A percentile compares a stretch with the other conserved stretches of the same genome.
These are phyloP conservation scores for Barnardius zonarius DNA, from an alignment of 2,113 vertebrate species.

Conservation along the genomic window DNA sequence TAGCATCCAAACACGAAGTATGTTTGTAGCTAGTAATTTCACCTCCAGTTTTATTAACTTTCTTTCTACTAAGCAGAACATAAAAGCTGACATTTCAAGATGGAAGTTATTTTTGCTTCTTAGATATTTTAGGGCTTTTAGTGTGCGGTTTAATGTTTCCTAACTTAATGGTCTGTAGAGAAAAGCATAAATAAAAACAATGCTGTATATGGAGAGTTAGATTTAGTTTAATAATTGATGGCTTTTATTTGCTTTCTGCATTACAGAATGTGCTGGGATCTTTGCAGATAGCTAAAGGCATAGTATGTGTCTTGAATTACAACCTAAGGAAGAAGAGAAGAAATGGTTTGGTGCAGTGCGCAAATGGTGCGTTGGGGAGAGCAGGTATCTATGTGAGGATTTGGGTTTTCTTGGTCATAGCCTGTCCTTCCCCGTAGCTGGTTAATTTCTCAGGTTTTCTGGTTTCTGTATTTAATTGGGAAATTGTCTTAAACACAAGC, in stretches of 20 bases:
- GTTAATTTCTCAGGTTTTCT: not conserved
- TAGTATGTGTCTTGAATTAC: not conserved
- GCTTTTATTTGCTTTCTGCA: not conserved
- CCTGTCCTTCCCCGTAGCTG: not conserved
- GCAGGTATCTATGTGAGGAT: not conserved
- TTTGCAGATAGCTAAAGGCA: not conserved
- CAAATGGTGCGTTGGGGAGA: not conserved
- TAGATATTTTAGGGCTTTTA: not conserved
- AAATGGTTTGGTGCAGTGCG: not conserved
- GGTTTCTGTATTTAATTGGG: not conserved
- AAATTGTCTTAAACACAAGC: not conserved
- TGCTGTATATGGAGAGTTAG: not conserved
- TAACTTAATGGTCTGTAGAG: not conserved
- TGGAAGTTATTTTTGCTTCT: not conserved
- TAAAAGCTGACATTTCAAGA: not conserved
- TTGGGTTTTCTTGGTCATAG: not conserved
- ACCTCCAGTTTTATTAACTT: not conserved
- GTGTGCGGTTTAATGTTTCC: not conserved
- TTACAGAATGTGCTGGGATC: not conserved
- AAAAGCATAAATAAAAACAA: not conserved
- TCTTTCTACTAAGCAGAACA: not conserved
- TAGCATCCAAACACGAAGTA: not conserved
- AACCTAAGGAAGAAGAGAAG: not conserved
- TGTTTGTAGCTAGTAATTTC: not conserved
- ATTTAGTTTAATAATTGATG: not conserved